A percentile compares a stretch with the other conserved stretches of the same genome.
Conservation (phyloP, 2,797 vertebrate genomes). For the Helarctos malayanus region DNA sequence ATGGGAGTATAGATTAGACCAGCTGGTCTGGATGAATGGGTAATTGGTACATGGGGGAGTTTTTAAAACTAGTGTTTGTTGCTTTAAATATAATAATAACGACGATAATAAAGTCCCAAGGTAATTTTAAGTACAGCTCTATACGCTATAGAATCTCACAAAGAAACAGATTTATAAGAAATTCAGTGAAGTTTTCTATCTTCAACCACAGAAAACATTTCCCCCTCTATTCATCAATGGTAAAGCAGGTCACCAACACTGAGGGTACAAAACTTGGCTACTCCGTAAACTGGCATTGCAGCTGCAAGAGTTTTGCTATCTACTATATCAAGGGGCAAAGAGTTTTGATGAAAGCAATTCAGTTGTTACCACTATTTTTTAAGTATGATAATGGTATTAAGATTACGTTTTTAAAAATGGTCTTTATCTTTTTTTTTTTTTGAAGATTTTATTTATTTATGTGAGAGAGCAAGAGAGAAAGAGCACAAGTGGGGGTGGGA, state of each 20-base stretch:
- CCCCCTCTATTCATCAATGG: not conserved
- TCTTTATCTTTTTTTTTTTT: not conserved
- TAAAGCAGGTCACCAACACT: not conserved
- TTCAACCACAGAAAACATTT: not conserved
- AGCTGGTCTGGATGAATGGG: not conserved
- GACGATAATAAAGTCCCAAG: not conserved
- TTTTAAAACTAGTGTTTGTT: not conserved
- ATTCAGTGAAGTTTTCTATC: not conserved
- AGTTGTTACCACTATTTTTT: not conserved
- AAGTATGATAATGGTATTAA: not conserved
- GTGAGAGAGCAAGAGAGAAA: too few species aligned
- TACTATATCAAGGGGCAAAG: not conserved
- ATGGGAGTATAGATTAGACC: not conserved
- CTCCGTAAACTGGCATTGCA: not conserved
- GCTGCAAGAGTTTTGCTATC: not conserved
- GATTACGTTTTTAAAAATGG: conserved; percentile 19
- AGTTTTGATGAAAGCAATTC: not conserved
- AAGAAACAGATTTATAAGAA: not conserved
- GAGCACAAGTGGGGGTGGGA: too few species aligned
- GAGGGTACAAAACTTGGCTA: not conserved
- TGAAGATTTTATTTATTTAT: too few species aligned
- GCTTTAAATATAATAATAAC: not conserved
- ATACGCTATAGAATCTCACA: not conserved
- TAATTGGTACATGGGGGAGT: not conserved
- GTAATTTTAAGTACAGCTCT: not conserved